Evolutionary conservation across 2,888 invertebrate species (phyloP), one percentile per base, ranked within the genome.

Genomic region (Stramonita haemastoma): DNA sequence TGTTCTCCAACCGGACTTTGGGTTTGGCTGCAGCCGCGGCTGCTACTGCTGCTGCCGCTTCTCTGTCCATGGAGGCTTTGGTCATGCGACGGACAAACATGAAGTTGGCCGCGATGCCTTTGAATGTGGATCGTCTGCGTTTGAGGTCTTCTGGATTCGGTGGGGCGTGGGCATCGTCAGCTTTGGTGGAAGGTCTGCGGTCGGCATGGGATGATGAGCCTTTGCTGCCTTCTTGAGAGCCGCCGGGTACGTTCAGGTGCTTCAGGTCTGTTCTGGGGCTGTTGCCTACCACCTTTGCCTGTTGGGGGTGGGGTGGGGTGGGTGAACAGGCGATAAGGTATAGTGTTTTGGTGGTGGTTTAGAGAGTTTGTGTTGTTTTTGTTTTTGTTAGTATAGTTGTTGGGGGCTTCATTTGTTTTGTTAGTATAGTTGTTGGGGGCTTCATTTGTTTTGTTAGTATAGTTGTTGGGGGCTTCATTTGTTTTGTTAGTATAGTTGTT

Each of bases 1-100:
- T 86, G 70, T 86, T 86, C 86, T 86, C 86, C 66, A 66, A n/a
- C 11, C 66, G 60, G 19, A 86, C 86, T 34, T 86, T 86, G 57
- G 70, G 66, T 22, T 86, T 86, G 2, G 56, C 83, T 1, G 46
- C 56, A 26, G 83, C 46, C 8, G 77, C 77, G 13, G 57, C 57
- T 11, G 85, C 85, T 11, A 57, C 85, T 29, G 85, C 85, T 26
- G 85, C 85, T 13, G 60, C 57, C 15, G 85, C 57, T 57, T 85
- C 85, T 57, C 26, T 85, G 29, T 85, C 85, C n/a, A 57, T 29
- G 15, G 85, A 85, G 26, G 22, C 26, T 36, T 57, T 85, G 29
- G 85, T 85, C 85, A 85, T 57, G 29, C 85, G 85, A 17, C 85
- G 85, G 29, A 32, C 26, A 4, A n/a, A 60, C 85, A 85, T 56